These are phyloP conservation scores for Macrophya annulata DNA, from an alignment of 2,888 invertebrate genomes.

Conservation along the genomic window DNA sequence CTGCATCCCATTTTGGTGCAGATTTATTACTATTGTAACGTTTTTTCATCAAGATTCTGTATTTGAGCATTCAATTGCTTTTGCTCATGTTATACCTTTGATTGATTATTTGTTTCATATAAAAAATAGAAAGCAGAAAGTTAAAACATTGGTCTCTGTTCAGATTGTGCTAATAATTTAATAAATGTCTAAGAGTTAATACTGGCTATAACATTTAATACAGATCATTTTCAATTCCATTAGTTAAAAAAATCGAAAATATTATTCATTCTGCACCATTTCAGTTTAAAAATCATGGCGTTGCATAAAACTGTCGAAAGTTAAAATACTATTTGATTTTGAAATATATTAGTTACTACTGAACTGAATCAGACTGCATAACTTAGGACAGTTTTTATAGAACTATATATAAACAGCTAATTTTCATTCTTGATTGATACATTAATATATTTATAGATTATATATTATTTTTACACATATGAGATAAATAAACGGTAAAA, in stretches of 20 bases:
- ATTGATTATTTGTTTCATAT: neutral
- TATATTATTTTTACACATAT: neutral
- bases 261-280: neutral
- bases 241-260: constrained; percentile 11
- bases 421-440: neutral
- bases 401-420: neutral
- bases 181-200: constrained; percentile 15
- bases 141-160: constrained; percentile 4
- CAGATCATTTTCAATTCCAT: constrained; percentile 12
- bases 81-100: neutral
- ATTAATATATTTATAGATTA: neutral
- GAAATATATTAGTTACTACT: neutral
- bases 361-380: neutral
- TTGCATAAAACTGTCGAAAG: constrained; percentile 8
- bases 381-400: constrained; percentile 4
- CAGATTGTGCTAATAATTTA: constrained; percentile 15
- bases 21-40: neutral
- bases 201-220: neutral
- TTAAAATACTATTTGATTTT: neutral
- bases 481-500: constrained; percentile 20
- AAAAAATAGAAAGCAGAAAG: neutral
- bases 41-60: neutral
- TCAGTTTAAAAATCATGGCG: neutral
- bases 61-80: neutral
- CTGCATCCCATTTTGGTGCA: neutral